phyloP scores from a whole-genome alignment of 2,888 invertebrate species.

The Ligdia adustata region DNA sequence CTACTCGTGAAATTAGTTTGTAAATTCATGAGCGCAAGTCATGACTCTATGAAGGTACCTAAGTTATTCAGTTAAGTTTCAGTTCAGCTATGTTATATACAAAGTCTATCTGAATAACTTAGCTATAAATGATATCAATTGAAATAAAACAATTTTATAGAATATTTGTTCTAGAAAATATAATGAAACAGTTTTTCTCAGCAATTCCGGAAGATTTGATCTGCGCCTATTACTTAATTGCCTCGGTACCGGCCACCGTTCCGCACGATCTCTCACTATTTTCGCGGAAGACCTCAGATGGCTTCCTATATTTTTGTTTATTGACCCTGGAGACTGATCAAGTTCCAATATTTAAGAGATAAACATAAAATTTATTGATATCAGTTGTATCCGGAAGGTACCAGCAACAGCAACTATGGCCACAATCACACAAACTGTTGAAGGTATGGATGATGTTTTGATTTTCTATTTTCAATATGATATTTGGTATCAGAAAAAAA shows the following conservation, averaged over 20 bases:
- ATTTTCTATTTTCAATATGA: conserved; percentile 3
- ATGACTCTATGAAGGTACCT: no score
- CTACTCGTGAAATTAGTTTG: no score
- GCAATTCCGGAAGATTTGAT: conserved; percentile 35
- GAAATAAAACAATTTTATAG: background rate
- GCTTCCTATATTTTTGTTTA: conserved; percentile 51
- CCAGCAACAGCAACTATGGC: conserved; percentile 51
- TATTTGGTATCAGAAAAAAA: background rate
- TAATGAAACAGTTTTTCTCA: conserved; percentile 17
- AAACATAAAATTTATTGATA: conserved; percentile 57
- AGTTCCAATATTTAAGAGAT: conserved; percentile 65
- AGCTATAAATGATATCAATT: no score
- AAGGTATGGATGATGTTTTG: conserved; percentile 45
- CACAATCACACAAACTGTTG: conserved; percentile 58
- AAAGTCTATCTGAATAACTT: no score
- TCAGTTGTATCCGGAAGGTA: conserved; percentile 54
- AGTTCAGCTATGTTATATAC: no score
- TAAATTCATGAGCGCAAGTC: no score
- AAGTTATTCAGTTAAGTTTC: no score
- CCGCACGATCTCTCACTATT: conserved; percentile 51
- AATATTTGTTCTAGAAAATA: no score
- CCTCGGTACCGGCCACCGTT: conserved; percentile 41
- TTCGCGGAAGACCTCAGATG: conserved; percentile 38
- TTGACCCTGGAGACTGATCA: conserved; percentile 45
- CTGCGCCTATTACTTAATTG: no score